phyloP scores from a whole-genome alignment of 2,797 vertebrate species.

The Eutrigla gurnardus region DNA sequence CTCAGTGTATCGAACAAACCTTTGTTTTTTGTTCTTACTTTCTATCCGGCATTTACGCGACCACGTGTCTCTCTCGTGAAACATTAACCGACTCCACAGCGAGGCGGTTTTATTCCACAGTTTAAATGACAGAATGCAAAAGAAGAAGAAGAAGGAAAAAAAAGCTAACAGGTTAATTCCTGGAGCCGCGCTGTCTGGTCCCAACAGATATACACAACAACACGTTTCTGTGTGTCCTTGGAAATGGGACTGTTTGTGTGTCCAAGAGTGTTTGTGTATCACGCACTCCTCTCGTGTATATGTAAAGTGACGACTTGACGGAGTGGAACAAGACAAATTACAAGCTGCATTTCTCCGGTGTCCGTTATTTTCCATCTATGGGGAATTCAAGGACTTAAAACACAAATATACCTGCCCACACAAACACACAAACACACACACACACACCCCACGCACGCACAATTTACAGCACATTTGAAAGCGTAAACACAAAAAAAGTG shows the following conservation, averaged over 20 bases:
- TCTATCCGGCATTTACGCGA: neutral
- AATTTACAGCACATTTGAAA: constrained; percentile 8
- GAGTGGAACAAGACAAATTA: constrained; percentile 67
- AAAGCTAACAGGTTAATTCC: constrained; percentile 43
- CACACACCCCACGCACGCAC: constrained; percentile 6
- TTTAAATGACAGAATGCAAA: constrained; percentile 42
- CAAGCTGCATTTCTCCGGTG: constrained; percentile 49
- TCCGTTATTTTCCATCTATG: constrained; percentile 63
- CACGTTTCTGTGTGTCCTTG: constrained; percentile 67
- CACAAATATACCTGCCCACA: constrained; percentile 54
- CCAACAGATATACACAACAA: constrained; percentile 67
- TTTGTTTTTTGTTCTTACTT: neutral
- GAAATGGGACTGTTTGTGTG: constrained; percentile 66
- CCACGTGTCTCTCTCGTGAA: neutral
- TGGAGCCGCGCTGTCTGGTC: constrained; percentile 61
- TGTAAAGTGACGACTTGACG: constrained; percentile 53
- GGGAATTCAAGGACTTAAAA: constrained; percentile 34
- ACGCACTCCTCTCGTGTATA: constrained; percentile 56
- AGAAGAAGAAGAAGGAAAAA: no score
- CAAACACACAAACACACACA: constrained; percentile 23
- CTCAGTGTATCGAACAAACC: neutral
- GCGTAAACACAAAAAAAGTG: constrained; percentile 18
- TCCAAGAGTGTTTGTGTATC: constrained; percentile 71
- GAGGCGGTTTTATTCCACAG: constrained; percentile 11
- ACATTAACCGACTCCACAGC: neutral